Conservation (phyloP, 2,113 vertebrate species). For the Circaetus cinerascens region DNA sequence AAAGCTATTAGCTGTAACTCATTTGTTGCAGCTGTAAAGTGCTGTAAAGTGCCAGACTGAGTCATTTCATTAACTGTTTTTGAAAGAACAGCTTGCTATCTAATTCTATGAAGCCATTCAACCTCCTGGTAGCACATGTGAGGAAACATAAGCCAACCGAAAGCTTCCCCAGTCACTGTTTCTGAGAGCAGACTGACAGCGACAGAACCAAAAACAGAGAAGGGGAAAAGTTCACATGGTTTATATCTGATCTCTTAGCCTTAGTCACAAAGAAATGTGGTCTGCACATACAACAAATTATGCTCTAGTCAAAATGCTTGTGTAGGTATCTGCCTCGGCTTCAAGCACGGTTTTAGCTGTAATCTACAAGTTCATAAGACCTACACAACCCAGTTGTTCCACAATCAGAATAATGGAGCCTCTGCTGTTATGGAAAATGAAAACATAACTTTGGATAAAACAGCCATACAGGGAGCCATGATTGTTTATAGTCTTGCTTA, state of each 20-base stretch:
- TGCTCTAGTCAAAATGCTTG: not conserved
- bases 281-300: not conserved
- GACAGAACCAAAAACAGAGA: not conserved
- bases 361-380: not conserved
- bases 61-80: not conserved
- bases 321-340: not conserved
- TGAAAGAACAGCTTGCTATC: not conserved
- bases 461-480: not conserved
- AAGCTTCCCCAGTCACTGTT: not conserved
- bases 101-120: not conserved
- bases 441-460: not conserved
- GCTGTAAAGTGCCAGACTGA: not conserved
- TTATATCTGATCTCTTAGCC: not conserved
- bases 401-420: not conserved
- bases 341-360: not conserved
- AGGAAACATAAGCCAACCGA: not conserved
- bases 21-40: not conserved
- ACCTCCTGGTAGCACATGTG: not conserved
- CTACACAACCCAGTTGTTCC: not conserved
- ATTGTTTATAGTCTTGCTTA: not conserved
- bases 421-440: not conserved
- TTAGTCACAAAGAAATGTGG: not conserved
- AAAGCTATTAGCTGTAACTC: not conserved
- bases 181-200: not conserved
- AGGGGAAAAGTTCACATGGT: not conserved